Evolutionary conservation across 1,140 invertebrate genomes (phyloP).

Genomic region (Drosophila kurseongensis): DNA sequence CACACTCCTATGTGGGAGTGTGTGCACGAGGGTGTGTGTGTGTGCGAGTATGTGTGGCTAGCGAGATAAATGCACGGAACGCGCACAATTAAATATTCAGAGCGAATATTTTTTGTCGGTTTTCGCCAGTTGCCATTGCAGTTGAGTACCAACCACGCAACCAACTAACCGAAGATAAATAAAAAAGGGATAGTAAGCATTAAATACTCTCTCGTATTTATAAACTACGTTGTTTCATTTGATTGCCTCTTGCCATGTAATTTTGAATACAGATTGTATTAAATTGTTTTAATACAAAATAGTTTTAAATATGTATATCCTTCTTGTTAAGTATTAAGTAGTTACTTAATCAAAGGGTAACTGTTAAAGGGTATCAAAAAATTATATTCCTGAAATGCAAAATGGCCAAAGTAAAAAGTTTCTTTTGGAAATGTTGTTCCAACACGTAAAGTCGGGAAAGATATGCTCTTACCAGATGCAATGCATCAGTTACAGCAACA

Average conservation of each 20-base stretch:
- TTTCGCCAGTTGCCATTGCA: constrained; percentile 39
- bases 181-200: neutral
- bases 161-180: constrained; percentile 38
- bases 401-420: constrained; percentile 53
- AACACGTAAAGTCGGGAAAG: constrained; percentile 22
- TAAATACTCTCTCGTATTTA: constrained; percentile 1
- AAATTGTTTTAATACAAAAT: too few species aligned
- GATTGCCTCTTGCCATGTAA: too few species aligned
- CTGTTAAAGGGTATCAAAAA: neutral
- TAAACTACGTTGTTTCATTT: too few species aligned
- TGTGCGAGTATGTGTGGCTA: constrained; percentile 23
- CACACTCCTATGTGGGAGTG: neutral
- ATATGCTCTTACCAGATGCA: constrained; percentile 23
- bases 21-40: neutral
- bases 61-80: constrained; percentile 61
- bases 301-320: neutral
- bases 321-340: neutral
- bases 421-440: constrained; percentile 25
- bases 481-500: neutral
- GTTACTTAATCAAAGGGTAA: too few species aligned
- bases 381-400: constrained; percentile 10
- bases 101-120: constrained; percentile 70
- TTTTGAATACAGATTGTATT: too few species aligned
- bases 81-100: constrained; percentile 80
- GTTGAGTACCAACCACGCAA: constrained; percentile 31